phyloP scores from a whole-genome alignment of 2,888 invertebrate genomes.

The Cremastinae sp. region DNA sequence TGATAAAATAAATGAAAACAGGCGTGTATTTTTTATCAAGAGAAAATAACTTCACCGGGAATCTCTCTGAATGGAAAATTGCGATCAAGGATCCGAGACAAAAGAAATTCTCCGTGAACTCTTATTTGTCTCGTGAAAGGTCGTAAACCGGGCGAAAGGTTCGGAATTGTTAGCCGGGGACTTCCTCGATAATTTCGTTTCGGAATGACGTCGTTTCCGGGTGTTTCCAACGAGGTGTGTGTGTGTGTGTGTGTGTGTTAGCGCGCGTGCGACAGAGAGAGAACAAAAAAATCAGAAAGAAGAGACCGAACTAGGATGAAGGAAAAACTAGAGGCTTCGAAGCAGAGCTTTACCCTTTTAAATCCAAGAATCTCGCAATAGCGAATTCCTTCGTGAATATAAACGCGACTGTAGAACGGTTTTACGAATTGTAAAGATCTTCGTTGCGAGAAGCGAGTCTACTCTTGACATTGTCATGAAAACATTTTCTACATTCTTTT shows the following conservation, averaged over 20 bases:
- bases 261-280: neutral
- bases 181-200: constrained; percentile 14
- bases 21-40: too few species aligned
- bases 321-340: neutral
- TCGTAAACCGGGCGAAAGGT: neutral
- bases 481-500: neutral
- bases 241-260: too few species aligned
- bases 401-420: constrained; percentile 66
- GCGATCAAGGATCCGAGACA: too few species aligned
- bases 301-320: neutral
- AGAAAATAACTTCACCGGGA: too few species aligned
- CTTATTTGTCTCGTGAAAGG: too few species aligned
- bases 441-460: constrained; percentile 1
- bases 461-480: neutral
- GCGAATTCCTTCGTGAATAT: constrained; percentile 74
- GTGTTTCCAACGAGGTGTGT: neutral
- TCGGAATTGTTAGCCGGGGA: neutral
- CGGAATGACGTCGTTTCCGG: constrained; percentile 45
- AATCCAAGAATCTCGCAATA: constrained; percentile 74
- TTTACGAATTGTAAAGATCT: constrained; percentile 68
- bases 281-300: neutral
- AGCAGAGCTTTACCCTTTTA: constrained; percentile 39
- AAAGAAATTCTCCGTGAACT: too few species aligned
- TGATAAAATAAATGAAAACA: too few species aligned
- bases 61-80: too few species aligned